phyloP scores from a whole-genome alignment of 2,797 vertebrate genomes.

The Loris lydekkerianus region DNA sequence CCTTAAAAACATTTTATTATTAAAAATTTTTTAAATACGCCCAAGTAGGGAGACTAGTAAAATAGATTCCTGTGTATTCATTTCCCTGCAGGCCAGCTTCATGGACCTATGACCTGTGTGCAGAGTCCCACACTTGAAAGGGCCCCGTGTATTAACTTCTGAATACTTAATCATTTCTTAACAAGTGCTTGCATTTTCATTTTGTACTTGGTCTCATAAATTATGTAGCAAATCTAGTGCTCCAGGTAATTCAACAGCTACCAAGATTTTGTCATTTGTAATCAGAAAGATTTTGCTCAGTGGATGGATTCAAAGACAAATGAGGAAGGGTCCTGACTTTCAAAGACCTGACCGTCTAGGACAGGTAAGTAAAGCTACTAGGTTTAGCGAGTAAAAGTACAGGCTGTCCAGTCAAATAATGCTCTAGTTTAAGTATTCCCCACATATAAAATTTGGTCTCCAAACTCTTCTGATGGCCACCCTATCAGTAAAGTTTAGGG shows the following conservation, averaged over 20 bases:
- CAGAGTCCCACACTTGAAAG: neutral
- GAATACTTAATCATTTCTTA: neutral
- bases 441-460: neutral
- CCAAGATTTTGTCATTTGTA: neutral
- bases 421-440: neutral
- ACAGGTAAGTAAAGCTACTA: neutral
- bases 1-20: neutral
- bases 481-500: neutral
- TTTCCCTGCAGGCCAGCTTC: too few relatives aligned
- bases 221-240: too few relatives aligned
- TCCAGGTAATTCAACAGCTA: neutral
- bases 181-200: neutral
- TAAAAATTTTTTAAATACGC: neutral
- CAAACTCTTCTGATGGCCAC: neutral
- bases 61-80: neutral
- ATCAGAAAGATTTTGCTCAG: neutral
- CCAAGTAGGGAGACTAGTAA: neutral
- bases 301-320: neutral
- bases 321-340: neutral
- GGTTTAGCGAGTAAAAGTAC: neutral
- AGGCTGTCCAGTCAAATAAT: neutral
- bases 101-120: neutral
- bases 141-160: neutral
- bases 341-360: too few relatives aligned
- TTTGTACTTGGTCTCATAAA: neutral